A percentile compares a stretch with the other conserved stretches of the same genome.
phyloP scores from a whole-genome alignment of 2,797 vertebrate species.

The Botia kubotai region DNA sequence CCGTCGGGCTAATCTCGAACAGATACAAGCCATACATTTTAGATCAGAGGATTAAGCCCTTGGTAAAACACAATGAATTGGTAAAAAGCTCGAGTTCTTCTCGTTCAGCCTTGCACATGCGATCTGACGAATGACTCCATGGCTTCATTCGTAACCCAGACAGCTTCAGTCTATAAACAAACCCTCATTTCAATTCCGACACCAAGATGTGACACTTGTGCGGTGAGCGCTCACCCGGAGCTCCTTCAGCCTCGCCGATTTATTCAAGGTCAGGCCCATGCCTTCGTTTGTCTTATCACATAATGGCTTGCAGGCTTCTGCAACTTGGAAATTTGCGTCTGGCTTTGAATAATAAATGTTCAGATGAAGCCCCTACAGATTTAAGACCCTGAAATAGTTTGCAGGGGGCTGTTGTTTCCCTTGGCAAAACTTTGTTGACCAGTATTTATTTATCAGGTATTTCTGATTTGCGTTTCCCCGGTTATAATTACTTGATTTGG shows the following conservation, averaged over 20 bases:
- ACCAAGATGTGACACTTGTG: slow-evolving; percentile 47
- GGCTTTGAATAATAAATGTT: slow-evolving; percentile 67
- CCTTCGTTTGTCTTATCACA: slow-evolving; percentile 65
- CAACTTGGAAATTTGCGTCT: slow-evolving; percentile 63
- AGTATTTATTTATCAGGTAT: slow-evolving; percentile 63
- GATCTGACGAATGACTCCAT: slow-evolving; percentile 49
- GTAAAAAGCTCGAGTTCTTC: slow-evolving; percentile 46
- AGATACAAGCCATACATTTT: slow-evolving; percentile 40
- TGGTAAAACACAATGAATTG: slow-evolving; percentile 47
- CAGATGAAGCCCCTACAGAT: slow-evolving; percentile 59
- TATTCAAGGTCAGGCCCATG: slow-evolving; percentile 76
- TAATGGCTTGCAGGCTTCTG: slow-evolving; percentile 61
- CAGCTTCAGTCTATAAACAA: slow-evolving; percentile 50
- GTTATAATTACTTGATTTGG: slow-evolving; percentile 64
- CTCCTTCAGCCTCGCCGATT: slow-evolving; percentile 60
- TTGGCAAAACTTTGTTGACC: slow-evolving; percentile 56
- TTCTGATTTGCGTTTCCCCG: slow-evolving; percentile 63
- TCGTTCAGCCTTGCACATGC: slow-evolving; percentile 24
- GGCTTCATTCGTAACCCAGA: slow-evolving; percentile 57
- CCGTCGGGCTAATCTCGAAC: slow-evolving; percentile 41
- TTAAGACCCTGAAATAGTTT: slow-evolving; percentile 61
- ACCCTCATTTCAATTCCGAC: slow-evolving; percentile 66
- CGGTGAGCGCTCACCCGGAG: slow-evolving; percentile 14
- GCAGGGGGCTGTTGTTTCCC: slow-evolving; percentile 10
- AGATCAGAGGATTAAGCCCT: slow-evolving; percentile 50